Percentiles rank a stretch among this genome's conserved stretches.
These are phyloP conservation scores for Lacerta viridis DNA, from an alignment of 2,797 vertebrate species.

Conservation along the genomic window DNA sequence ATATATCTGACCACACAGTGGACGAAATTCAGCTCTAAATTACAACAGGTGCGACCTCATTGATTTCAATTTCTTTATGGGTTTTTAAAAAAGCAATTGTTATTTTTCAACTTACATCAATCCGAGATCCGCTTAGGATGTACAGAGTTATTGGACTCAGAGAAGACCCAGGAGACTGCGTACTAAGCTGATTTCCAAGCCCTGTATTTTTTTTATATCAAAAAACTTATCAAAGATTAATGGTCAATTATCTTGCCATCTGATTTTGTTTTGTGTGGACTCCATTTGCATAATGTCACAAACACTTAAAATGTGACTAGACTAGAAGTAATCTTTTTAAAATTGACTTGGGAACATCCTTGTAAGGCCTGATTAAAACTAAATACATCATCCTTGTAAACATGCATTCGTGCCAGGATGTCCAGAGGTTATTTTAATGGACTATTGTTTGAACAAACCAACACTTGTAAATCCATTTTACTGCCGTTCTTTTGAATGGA, in stretches of 20 bases:
- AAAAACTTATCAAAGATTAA: conserved; percentile 76
- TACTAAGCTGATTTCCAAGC: conserved; percentile 73
- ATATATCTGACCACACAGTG: conserved; percentile 63
- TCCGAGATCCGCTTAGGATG: conserved; percentile 74
- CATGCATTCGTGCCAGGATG: conserved; percentile 51
- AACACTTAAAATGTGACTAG: conserved; percentile 73
- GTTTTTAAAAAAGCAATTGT: conserved; percentile 67
- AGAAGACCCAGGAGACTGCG: conserved; percentile 70
- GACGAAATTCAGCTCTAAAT: conserved; percentile 68
- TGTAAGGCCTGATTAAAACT: conserved; percentile 62
- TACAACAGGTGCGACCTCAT: conserved; percentile 73
- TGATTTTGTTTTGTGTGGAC: conserved; percentile 73
- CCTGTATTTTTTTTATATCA: conserved; percentile 64
- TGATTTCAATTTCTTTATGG: conserved; percentile 64
- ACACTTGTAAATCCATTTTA: not conserved
- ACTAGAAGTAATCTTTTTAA: conserved; percentile 66
- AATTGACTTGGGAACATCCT: conserved; percentile 64
- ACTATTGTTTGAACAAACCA: not conserved
- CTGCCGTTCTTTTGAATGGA: not conserved
- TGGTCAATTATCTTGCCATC: conserved; percentile 76
- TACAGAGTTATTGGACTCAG: conserved; percentile 69
- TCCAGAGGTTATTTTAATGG: conserved; percentile 61
- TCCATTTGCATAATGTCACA: conserved; percentile 76
- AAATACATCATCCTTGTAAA: conserved; percentile 56
- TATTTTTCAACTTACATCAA: conserved; percentile 76